These are phyloP conservation scores for Nothocercus nigrocapillus DNA, from an alignment of 2,113 vertebrate species.

Conservation along the genomic window DNA sequence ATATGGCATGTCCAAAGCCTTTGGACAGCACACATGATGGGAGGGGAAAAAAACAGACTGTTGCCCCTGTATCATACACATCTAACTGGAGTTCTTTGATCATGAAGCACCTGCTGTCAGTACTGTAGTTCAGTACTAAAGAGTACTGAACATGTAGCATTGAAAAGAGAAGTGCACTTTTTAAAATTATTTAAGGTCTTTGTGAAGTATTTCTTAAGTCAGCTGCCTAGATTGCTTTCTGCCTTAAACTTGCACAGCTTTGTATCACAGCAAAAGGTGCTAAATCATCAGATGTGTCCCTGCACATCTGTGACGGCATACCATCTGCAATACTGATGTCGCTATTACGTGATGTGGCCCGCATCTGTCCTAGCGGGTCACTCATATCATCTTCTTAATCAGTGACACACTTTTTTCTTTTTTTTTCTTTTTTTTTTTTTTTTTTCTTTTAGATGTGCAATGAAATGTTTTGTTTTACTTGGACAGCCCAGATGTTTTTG, in stretches of 20 bases:
- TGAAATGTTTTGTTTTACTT: constrained; percentile 1
- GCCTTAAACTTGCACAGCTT: constrained; percentile 12
- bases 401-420: background rate
- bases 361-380: constrained; percentile 29
- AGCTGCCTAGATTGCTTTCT: constrained; percentile 9
- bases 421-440: no score
- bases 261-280: constrained; percentile 34
- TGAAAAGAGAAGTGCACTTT: background rate
- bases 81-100: constrained; percentile 36
- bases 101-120: constrained; percentile 1
- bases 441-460: background rate
- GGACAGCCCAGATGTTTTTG: background rate
- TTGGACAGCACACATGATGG: background rate
- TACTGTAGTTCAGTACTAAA: background rate
- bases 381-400: background rate
- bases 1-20: background rate
- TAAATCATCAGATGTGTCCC: constrained; percentile 37
- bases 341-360: constrained; percentile 34
- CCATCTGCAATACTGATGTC: background rate
- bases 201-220: background rate
- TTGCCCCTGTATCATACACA: background rate
- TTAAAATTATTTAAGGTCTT: constrained; percentile 7
- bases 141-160: background rate
- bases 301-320: constrained; percentile 29
- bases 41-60: background rate